These are phyloP conservation scores for Leucoraja erinaceus DNA, from an alignment of 2,113 vertebrate genomes.

Conservation along the genomic window DNA sequence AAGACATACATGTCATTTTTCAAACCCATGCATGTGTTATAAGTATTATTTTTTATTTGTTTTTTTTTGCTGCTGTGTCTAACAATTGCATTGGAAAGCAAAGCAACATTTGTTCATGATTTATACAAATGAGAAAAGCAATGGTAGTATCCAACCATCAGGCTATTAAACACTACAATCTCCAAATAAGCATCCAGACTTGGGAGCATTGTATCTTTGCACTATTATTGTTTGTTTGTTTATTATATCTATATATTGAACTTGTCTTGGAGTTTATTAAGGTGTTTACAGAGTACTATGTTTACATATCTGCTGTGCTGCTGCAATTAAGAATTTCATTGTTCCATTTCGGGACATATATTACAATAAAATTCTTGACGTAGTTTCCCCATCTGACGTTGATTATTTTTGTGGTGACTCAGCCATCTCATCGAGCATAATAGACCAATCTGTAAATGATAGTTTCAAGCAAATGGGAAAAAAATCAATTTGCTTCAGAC, in stretches of 20 bases:
- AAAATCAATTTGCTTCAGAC: neutral
- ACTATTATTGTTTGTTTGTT: too few species aligned
- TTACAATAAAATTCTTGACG: too few species aligned
- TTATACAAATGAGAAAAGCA: neutral
- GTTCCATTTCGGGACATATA: too few species aligned
- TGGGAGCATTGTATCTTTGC: too few species aligned
- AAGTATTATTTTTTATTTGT: neutral
- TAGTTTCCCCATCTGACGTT: neutral
- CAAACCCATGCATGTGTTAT: constrained; percentile 6
- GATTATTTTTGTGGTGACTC: neutral
- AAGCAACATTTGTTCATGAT: neutral
- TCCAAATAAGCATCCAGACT: too few species aligned
- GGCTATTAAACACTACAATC: too few species aligned
- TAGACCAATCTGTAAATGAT: neutral
- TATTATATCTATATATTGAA: too few species aligned
- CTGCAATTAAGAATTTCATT: too few species aligned
- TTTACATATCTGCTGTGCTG: too few species aligned
- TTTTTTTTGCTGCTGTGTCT: neutral
- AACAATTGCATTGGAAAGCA: neutral
- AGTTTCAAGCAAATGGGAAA: neutral
- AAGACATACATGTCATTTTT: neutral
- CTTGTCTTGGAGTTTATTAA: too few species aligned
- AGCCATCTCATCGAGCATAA: neutral
- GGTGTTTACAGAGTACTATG: too few species aligned
- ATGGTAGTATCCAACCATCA: neutral